Evolutionary conservation across 1,140 invertebrate species (phyloP).

Genomic region (Lamellibrachia luymesi): DNA sequence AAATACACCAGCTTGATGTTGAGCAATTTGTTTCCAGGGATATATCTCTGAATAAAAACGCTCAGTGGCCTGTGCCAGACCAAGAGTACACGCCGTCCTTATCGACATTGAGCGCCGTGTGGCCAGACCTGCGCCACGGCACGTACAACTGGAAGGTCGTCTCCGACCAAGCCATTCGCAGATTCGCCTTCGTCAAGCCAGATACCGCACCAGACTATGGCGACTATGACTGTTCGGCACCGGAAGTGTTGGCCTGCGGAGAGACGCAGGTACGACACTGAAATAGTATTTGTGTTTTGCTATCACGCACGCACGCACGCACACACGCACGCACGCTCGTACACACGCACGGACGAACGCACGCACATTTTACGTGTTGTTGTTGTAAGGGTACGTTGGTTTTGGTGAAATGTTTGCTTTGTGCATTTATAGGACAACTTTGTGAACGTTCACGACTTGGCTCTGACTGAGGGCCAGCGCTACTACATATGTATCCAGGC

Average conservation of each 20-base stretch:
- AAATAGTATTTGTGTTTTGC: too few relatives aligned
- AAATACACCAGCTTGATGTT: too few relatives aligned
- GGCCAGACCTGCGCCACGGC: slow-evolving; percentile 8
- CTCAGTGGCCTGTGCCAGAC: background rate
- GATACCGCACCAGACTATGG: background rate
- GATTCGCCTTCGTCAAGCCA: slow-evolving; percentile 8
- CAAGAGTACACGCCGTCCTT: background rate
- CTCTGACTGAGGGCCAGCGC: background rate
- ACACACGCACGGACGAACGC: background rate
- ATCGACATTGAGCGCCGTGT: slow-evolving; percentile 1
- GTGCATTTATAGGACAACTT: background rate
- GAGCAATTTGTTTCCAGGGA: background rate
- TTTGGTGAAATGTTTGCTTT: too few relatives aligned
- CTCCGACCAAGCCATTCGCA: background rate
- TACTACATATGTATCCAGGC: background rate
- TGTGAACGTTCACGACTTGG: background rate
- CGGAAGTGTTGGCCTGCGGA: slow-evolving; percentile 10
- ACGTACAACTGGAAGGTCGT: slow-evolving; percentile 8
- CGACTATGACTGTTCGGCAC: background rate
- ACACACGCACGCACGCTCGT: background rate
- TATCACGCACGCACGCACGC: background rate
- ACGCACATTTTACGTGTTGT: too few relatives aligned
- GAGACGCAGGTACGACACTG: background rate
- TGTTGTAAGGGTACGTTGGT: too few relatives aligned
- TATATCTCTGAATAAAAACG: background rate